Evolutionary conservation across 37 sponge, comb jelly and placozoan genomes (phyloP).

Genomic region (Geodia barretti): DNA sequence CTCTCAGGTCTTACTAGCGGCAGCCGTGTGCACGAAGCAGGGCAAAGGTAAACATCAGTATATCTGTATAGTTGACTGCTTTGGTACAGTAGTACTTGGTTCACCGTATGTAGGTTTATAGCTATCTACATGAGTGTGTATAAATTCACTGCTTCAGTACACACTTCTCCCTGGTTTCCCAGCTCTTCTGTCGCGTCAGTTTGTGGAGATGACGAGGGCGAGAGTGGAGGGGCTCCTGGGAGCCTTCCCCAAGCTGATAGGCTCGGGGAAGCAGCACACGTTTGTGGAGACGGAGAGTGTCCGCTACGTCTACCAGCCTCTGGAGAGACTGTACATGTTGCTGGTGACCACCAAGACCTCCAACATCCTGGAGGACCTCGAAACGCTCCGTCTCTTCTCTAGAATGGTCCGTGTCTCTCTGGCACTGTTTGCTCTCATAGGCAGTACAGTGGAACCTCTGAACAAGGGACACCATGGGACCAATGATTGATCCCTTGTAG

Average conservation of each 20-base stretch:
- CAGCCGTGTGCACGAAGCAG: slow-evolving; percentile 93
- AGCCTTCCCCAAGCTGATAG: slow-evolving; percentile 96
- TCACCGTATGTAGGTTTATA: no score
- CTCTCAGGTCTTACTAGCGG: slow-evolving; percentile 75
- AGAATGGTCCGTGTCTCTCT: slow-evolving; percentile 92
- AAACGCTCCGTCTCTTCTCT: slow-evolving; percentile 94
- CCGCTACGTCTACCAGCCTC: slow-evolving; percentile 97
- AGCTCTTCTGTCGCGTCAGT: slow-evolving; percentile 97
- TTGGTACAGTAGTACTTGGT: no score
- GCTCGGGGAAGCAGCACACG: slow-evolving; percentile 92
- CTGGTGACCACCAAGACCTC: slow-evolving; percentile 94
- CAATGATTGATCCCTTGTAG: no score
- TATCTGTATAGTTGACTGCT: no score
- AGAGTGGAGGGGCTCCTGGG: slow-evolving; percentile 94
- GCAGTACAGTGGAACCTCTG: no score
- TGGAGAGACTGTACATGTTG: slow-evolving; percentile 92
- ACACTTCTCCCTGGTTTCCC: no score
- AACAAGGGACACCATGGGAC: no score
- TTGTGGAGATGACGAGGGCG: slow-evolving; percentile 97
- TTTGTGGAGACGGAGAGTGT: slow-evolving; percentile 99
- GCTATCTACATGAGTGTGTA: no score
- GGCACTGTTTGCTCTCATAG: no score
- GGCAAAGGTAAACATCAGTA: slow-evolving; percentile 98
- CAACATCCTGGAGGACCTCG: slow-evolving; percentile 98
- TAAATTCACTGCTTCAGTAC: no score